Evolutionary conservation across 2,888 invertebrate genomes (phyloP).

Genomic region (Yponomeuta plumbellus): DNA sequence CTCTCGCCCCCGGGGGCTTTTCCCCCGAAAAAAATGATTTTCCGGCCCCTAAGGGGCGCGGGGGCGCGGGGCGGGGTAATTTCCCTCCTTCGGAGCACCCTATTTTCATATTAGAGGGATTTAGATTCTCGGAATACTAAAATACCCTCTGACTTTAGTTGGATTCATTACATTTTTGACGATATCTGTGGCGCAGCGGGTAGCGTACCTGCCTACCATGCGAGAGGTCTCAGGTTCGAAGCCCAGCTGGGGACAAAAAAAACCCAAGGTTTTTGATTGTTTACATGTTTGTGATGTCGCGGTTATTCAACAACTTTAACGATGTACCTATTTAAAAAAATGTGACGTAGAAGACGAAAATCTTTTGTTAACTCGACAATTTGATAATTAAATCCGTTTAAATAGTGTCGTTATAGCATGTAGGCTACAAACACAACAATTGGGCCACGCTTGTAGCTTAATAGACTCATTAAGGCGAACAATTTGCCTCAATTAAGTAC

Average conservation of each 20-base stretch:
- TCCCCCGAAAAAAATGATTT: slow-evolving; percentile 41
- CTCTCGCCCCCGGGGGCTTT: slow-evolving; percentile 32
- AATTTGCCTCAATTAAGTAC: background rate
- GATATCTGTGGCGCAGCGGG: too few relatives aligned
- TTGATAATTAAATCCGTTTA: too few relatives aligned
- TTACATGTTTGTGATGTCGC: too few relatives aligned
- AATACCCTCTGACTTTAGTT: background rate
- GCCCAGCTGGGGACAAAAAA: too few relatives aligned
- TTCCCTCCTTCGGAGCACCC: slow-evolving; percentile 12
- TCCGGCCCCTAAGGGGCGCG: slow-evolving; percentile 25
- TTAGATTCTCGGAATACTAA: background rate
- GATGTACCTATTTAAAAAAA: too few relatives aligned
- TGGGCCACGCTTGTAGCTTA: background rate
- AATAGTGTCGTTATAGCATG: background rate
- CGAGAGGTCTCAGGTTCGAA: too few relatives aligned
- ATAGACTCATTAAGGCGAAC: slow-evolving; percentile 3
- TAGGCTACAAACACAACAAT: background rate
- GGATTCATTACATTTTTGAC: too few relatives aligned
- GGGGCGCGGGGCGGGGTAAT: background rate
- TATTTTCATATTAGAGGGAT: slow-evolving; percentile 9
- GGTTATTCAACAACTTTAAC: too few relatives aligned
- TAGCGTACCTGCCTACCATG: too few relatives aligned
- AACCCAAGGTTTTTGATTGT: too few relatives aligned
- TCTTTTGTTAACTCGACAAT: too few relatives aligned
- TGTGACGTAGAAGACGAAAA: too few relatives aligned